These are phyloP conservation scores for Coecobrya sp. DNA, from an alignment of 2,888 invertebrate genomes.

Conservation along the genomic window DNA sequence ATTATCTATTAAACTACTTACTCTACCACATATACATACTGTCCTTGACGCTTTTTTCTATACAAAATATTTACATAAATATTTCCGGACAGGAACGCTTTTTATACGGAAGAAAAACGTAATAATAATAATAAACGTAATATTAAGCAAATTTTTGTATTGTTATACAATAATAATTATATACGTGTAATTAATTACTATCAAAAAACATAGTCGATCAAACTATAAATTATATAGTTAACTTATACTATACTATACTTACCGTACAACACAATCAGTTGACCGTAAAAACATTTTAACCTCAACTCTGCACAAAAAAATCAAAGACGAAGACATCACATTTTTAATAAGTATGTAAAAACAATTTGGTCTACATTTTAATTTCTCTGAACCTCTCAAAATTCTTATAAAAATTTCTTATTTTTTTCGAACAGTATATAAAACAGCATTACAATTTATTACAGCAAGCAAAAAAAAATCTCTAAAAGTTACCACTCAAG, in stretches of 20 bases:
- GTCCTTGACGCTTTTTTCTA: slow-evolving; percentile 78
- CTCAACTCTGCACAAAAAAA: slow-evolving; percentile 54
- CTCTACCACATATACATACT: slow-evolving; percentile 44
- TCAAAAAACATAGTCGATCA: slow-evolving; percentile 1
- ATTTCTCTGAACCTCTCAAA: neutral
- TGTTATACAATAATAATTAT: slow-evolving; percentile 42
- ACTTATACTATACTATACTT: neutral
- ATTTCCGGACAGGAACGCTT: slow-evolving; percentile 77
- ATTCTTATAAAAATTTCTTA: neutral
- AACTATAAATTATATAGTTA: neutral
- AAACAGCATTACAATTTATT: slow-evolving; percentile 12
- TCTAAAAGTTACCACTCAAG: slow-evolving; percentile 62
- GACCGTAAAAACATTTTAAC: slow-evolving; percentile 28
- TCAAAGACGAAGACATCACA: slow-evolving; percentile 47
- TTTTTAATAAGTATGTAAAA: slow-evolving; percentile 1
- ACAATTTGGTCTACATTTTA: neutral
- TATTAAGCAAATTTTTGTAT: slow-evolving; percentile 57
- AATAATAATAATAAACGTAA: slow-evolving; percentile 11
- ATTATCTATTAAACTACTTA: too few relatives aligned
- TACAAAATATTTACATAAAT: slow-evolving; percentile 52
- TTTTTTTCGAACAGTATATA: neutral
- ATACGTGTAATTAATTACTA: neutral
- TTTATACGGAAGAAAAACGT: slow-evolving; percentile 69
- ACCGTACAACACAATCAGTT: slow-evolving; percentile 37
- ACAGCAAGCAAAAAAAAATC: slow-evolving; percentile 2